phyloP scores from a whole-genome alignment of 2,797 vertebrate species.

The Hydrocynus forskahlii region DNA sequence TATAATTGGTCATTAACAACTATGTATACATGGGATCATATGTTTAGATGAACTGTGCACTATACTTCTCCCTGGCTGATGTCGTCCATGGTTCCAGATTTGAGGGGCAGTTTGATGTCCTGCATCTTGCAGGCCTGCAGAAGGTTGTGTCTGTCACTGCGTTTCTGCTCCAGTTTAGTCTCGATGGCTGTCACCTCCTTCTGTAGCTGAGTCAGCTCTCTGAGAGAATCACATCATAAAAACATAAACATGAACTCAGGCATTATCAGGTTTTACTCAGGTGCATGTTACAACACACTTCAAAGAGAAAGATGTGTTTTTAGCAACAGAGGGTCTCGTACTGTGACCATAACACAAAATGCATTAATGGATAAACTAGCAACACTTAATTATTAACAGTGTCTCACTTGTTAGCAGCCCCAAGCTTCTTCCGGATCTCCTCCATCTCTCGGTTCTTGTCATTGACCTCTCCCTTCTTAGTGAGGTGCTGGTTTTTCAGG shows the following conservation, averaged over 20 bases:
- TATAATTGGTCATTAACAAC: too few relatives aligned
- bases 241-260: background rate
- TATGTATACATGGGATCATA: background rate
- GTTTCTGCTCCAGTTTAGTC: constrained; percentile 95
- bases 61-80: constrained; percentile 93
- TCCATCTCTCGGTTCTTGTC: constrained; percentile 97
- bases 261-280: background rate
- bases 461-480: constrained; percentile 95
- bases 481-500: constrained; percentile 92
- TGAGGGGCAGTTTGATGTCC: constrained; percentile 89
- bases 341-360: too few relatives aligned
- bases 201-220: constrained; percentile 94
- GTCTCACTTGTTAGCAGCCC: constrained; percentile 92
- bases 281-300: background rate
- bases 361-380: background rate
- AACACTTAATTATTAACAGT: background rate
- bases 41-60: background rate
- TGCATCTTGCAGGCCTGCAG: constrained; percentile 97
- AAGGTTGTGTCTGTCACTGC: constrained; percentile 93
- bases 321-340: too few relatives aligned
- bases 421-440: constrained; percentile 94
- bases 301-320: background rate
- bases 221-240: constrained; percentile 59
- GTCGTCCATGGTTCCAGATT: constrained; percentile 94
- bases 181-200: constrained; percentile 96